Percentiles rank a stretch among this genome's conserved stretches.
These are phyloP conservation scores for Neotoxoptera formosana DNA, from an alignment of 1,140 invertebrate species.

Conservation along the genomic window DNA sequence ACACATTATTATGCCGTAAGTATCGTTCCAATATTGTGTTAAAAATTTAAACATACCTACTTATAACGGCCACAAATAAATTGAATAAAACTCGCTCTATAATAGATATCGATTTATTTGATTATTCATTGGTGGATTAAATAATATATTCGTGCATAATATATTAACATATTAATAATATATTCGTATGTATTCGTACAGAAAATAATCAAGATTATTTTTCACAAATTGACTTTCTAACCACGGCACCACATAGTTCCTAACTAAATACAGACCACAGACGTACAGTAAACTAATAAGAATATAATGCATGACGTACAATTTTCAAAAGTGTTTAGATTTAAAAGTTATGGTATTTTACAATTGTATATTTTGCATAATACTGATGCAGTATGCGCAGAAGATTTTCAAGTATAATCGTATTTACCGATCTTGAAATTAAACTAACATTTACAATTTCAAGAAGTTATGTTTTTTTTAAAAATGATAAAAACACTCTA, in stretches of 20 bases:
- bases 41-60: not conserved
- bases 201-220: not conserved
- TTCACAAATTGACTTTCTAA: not conserved
- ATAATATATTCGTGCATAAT: not conserved
- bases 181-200: not conserved
- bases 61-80: not conserved
- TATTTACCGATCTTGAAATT: not conserved
- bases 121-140: not conserved
- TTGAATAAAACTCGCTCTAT: not conserved
- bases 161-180: too few relatives aligned
- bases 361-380: too few relatives aligned
- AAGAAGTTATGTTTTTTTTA: not conserved
- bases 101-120: not conserved
- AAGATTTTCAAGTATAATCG: not conserved
- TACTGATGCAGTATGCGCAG: not conserved
- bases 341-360: not conserved
- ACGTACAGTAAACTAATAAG: not conserved
- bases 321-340: not conserved
- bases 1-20: not conserved
- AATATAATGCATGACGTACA: not conserved
- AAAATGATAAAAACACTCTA: not conserved
- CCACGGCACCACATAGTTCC: not conserved
- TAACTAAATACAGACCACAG: too few relatives aligned
- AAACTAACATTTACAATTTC: not conserved
- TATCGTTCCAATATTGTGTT: not conserved